Evolutionary conservation across 2,888 invertebrate species (phyloP).

Genomic region (Drosophila subquinaria): DNA sequence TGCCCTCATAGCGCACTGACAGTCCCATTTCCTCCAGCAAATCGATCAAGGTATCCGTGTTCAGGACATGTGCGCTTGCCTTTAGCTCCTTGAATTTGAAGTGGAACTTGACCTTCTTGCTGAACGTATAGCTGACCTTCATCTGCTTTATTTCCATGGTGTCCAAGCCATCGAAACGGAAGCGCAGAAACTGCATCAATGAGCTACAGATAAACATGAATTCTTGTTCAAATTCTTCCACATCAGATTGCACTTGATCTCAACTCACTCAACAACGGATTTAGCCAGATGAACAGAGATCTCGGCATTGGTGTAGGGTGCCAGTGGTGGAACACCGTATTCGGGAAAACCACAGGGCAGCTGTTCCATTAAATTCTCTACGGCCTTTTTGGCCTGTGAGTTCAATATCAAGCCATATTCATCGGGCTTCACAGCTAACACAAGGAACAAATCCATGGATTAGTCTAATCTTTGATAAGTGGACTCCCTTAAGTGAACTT

Average conservation of each 20-base stretch:
- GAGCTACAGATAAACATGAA: conserved; percentile 45
- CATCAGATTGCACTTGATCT: neutral
- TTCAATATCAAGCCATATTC: conserved; percentile 75
- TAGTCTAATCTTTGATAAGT: neutral
- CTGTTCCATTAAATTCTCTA: conserved; percentile 68
- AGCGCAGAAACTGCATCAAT: conserved; percentile 71
- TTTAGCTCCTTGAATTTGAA: conserved; percentile 68
- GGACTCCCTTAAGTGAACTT: conserved; percentile 46
- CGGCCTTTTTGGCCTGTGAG: conserved; percentile 72
- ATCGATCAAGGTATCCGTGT: conserved; percentile 73
- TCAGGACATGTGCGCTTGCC: conserved; percentile 65
- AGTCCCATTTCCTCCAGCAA: conserved; percentile 71
- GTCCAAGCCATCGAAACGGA: conserved; percentile 83
- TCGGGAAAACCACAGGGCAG: conserved; percentile 83
- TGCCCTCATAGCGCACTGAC: conserved; percentile 75
- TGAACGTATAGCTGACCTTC: conserved; percentile 77
- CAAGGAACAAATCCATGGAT: neutral
- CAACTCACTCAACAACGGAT: conserved; percentile 77
- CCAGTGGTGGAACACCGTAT: conserved; percentile 81
- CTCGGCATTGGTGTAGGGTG: conserved; percentile 82
- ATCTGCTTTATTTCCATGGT: conserved; percentile 75
- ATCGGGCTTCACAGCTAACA: conserved; percentile 59
- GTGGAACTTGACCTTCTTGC: conserved; percentile 77
- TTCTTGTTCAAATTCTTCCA: neutral
- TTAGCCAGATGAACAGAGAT: conserved; percentile 67